Conservation (phyloP, 2,113 vertebrate genomes). For the Leptosomus discolor region DNA sequence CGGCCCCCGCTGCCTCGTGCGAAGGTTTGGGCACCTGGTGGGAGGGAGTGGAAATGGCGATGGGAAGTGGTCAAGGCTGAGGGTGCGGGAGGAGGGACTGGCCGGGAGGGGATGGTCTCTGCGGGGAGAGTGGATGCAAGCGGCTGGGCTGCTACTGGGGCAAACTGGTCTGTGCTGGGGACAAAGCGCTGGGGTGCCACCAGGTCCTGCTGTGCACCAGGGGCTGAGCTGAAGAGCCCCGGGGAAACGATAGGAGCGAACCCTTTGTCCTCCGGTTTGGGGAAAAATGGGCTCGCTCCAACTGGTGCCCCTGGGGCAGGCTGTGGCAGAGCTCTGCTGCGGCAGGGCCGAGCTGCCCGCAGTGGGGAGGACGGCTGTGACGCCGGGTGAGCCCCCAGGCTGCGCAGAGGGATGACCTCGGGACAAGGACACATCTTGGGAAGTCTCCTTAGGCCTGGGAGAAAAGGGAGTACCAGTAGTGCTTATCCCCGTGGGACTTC, state of each 20-base stretch:
- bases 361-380: too few relatives aligned
- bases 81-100: not conserved
- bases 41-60: not conserved
- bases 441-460: not conserved
- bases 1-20: not conserved
- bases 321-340: not conserved
- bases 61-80: not conserved
- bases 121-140: too few relatives aligned
- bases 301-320: accelerated
- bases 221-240: not conserved
- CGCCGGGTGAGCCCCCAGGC: not conserved
- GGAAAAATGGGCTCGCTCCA: not conserved
- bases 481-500: not conserved
- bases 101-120: not conserved
- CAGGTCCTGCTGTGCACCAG: not conserved
- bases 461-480: not conserved
- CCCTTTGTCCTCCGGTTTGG: not conserved
- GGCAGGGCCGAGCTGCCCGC: accelerated
- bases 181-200: not conserved
- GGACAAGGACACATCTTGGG: not conserved
- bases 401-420: accelerated
- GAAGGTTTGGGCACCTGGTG: not conserved
- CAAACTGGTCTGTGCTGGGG: not conserved
- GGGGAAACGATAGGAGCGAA: not conserved
- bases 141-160: too few relatives aligned